Conservation (phyloP, 30 jellyfish, hydroid and myxozoan genomes). For the Aurelia coerulea region DNA sequence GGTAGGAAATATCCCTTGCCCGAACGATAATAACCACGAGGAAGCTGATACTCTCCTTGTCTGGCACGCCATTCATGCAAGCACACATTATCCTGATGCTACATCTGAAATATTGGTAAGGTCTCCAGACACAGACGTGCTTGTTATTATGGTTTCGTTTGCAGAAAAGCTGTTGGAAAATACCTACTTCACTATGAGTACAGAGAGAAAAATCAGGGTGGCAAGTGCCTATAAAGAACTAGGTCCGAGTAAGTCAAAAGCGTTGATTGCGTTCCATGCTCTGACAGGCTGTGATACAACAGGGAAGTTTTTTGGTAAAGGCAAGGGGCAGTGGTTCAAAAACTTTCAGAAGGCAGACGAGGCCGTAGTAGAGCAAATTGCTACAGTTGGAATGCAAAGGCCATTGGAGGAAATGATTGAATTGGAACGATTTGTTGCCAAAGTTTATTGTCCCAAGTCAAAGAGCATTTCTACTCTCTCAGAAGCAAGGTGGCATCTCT, state of each 20-base stretch:
- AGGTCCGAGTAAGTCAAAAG: neutral
- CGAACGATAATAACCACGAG: too few species aligned
- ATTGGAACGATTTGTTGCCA: neutral
- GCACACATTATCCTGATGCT: too few species aligned
- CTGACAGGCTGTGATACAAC: conserved; percentile 4
- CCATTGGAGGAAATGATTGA: neutral
- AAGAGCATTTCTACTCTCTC: neutral
- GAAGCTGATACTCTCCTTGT: too few species aligned
- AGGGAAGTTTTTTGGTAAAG: conserved; percentile 12
- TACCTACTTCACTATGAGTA: neutral
- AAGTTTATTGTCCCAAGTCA: neutral
- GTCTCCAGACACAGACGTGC: too few species aligned
- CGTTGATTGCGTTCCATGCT: neutral
- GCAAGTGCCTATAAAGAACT: neutral
- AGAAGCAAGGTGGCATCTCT: neutral
- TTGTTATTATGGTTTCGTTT: too few species aligned
- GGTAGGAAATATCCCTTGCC: too few species aligned
- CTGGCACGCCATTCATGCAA: too few species aligned
- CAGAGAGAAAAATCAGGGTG: neutral
- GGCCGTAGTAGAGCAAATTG: too few species aligned
- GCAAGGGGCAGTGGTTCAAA: neutral
- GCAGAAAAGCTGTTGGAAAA: too few species aligned
- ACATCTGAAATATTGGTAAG: too few species aligned
- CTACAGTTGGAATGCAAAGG: too few species aligned
- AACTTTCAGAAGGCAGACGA: too few species aligned